Conservation (phyloP, 2,113 vertebrate genomes). For the Petaurus breviceps region DNA sequence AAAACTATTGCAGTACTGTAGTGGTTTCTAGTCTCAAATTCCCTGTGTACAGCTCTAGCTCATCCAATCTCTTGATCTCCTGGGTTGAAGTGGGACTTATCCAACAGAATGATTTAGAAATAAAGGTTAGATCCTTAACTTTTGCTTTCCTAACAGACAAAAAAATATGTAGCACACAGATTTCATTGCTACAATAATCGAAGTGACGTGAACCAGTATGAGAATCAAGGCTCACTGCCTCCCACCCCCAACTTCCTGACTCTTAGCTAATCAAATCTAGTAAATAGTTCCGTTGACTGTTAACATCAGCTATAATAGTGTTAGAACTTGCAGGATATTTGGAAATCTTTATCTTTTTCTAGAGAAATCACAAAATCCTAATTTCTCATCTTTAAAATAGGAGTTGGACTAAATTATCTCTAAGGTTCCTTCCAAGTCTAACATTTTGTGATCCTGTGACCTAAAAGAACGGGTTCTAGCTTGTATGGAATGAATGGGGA, state of each 20-base stretch:
- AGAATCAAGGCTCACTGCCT: background rate
- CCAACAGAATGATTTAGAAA: background rate
- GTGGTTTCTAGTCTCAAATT: background rate
- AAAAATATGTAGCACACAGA: background rate
- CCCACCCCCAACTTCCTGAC: background rate
- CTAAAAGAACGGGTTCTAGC: background rate
- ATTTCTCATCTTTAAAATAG: constrained; percentile 21
- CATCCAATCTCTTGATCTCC: background rate
- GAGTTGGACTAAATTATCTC: background rate
- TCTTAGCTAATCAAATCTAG: background rate
- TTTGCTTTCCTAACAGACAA: background rate
- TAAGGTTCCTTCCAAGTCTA: background rate
- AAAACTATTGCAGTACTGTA: background rate
- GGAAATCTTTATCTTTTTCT: background rate
- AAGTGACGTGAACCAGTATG: background rate
- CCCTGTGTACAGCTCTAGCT: background rate
- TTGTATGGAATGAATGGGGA: background rate
- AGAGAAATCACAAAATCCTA: background rate
- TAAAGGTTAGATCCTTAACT: background rate
- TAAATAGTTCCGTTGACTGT: background rate
- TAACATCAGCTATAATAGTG: background rate
- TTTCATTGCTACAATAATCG: background rate
- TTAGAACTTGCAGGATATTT: background rate
- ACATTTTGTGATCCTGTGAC: background rate
- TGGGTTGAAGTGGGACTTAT: background rate